These are phyloP conservation scores for Brachylomia viminalis DNA, from an alignment of 2,888 invertebrate genomes.

Conservation along the genomic window DNA sequence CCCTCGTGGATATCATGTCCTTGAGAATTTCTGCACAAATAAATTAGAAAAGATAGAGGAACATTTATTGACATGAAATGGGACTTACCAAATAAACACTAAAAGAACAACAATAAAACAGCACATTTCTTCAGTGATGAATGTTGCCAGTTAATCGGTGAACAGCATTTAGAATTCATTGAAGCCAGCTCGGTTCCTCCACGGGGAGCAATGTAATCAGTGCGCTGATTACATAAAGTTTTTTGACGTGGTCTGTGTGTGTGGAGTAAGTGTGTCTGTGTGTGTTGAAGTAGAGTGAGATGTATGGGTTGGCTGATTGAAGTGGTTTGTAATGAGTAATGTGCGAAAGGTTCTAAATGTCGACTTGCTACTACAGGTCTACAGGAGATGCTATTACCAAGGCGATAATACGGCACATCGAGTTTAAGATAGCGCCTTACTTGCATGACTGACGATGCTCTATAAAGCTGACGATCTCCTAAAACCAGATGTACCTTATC, in stretches of 20 bases:
- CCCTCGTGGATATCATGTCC: too few species aligned
- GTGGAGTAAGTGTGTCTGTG: neutral
- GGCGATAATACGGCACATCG: neutral
- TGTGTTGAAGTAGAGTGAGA: neutral
- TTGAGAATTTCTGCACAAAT: too few species aligned
- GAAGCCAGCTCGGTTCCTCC: conserved; percentile 57
- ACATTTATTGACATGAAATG: too few species aligned
- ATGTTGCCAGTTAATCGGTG: conserved; percentile 65
- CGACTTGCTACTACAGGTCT: neutral
- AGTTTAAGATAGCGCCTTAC: too few species aligned
- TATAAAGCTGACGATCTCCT: neutral
- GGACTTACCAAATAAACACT: neutral
- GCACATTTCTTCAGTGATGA: conserved; percentile 39
- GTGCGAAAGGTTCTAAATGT: neutral
- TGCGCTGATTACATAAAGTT: conserved; percentile 51
- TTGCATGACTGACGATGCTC: neutral
- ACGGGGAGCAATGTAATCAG: conserved; percentile 56
- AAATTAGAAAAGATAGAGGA: too few species aligned
- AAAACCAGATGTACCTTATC: neutral
- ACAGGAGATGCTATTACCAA: too few species aligned
- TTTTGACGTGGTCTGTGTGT: conserved; percentile 33
- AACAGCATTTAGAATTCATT: conserved; percentile 74
- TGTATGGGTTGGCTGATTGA: neutral
- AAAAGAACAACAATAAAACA: conserved; percentile 32
- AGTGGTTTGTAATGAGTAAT: neutral